Evolutionary conservation across 2,797 vertebrate species (phyloP), one percentile per base, ranked within the genome.

Genomic region (Momotus momota): DNA sequence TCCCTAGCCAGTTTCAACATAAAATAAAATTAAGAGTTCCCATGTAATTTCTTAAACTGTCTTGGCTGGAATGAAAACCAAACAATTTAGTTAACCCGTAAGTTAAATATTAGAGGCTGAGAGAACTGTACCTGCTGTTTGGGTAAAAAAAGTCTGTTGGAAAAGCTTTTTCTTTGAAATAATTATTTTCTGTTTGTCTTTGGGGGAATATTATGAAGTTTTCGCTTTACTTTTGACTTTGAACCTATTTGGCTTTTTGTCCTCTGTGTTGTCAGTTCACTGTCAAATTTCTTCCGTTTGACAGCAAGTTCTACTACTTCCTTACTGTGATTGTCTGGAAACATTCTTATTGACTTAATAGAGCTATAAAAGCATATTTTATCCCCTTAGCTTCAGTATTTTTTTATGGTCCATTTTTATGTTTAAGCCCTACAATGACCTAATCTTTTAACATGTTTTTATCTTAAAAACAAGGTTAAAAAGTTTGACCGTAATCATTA

Each of bases 211-310:
- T 21, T 90, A 23, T 19, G 40, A 54, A 79, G 75, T 90, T 88
- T 87, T 87, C 1, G 1, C 21, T 96, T 86, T 80, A 31, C 49
- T 94, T 96, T 93, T 97, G 58, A 81, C 79, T 97, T 97, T 77
- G 54, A 96, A 91, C 40, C 71, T 41, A 31, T 88, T 95, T 86
- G 66, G 35, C 29, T 95, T 97, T 70, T 49, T 70, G 52, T 40
- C 12, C 49, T 81, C 27, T 71, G 3, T 89, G 51, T 91, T 94
- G 75, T 97, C 80, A 83, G 35, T 89, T 96, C 88, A 90, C 78
- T 96, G 80, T 95, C 94, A 66, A 57, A 66, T 82, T 95, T 88
- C 91, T 91, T 82, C 46, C 97, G 94, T 96, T 81, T 96, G 81
- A 87, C 70, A 31, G 62, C 96, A 84, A 73, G 10, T 94, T 92